Conservation (phyloP, 1,140 invertebrate genomes). For the Chrysopa pallens region DNA sequence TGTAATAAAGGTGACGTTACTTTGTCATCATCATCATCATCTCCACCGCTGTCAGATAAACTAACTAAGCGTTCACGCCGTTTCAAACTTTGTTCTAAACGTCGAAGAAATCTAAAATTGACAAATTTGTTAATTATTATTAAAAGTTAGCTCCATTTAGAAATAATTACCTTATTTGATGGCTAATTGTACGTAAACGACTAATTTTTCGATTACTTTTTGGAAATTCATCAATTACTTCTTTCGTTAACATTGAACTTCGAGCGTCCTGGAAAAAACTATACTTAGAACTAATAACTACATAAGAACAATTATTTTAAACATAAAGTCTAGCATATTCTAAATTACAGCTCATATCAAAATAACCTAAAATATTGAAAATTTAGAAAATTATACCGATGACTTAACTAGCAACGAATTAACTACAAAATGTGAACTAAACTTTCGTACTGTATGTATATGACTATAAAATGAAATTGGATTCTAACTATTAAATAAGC, state of each 20-base stretch:
- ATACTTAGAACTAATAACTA: conserved; percentile 3
- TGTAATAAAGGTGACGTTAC: conserved; percentile 34
- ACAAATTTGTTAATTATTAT: not conserved
- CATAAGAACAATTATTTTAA: not conserved
- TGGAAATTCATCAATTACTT: conserved; percentile 24
- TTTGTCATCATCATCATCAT: conserved; percentile 31
- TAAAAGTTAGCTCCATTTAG: no score
- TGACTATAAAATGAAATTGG: no score
- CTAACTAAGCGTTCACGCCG: conserved; percentile 31
- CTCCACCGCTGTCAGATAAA: conserved; percentile 31
- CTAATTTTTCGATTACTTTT: conserved; percentile 35
- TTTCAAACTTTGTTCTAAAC: conserved; percentile 39
- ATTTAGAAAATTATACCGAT: no score
- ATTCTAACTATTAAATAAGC: no score
- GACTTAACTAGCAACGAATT: no score
- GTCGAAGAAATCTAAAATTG: conserved; percentile 27
- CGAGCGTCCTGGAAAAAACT: conserved; percentile 25
- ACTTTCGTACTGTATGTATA: no score
- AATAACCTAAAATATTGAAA: no score
- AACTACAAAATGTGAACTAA: no score
- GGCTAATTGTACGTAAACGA: conserved; percentile 41
- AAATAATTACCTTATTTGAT: conserved; percentile 54
- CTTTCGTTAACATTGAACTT: conserved; percentile 27
- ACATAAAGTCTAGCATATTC: not conserved
- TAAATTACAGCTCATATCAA: no score